Percentiles rank a stretch among this genome's conserved stretches.
phyloP scores from a whole-genome alignment of 2,888 invertebrate species.

The Lingula anatina region DNA sequence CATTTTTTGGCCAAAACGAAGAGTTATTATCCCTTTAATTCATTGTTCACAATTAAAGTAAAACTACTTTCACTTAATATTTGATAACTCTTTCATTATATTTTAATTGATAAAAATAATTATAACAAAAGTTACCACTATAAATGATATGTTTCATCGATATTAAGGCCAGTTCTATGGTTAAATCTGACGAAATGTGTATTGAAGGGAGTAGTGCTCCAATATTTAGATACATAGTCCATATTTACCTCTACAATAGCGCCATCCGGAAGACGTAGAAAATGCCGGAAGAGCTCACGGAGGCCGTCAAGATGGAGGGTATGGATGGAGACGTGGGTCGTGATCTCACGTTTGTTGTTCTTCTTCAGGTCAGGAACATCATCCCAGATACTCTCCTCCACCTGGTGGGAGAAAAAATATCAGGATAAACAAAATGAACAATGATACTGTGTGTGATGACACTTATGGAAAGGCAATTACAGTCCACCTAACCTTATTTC shows the following conservation, averaged over 20 bases:
- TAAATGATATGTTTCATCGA: too few relatives aligned
- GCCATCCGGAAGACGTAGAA: constrained; percentile 45
- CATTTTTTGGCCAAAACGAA: too few relatives aligned
- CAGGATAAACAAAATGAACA: background rate
- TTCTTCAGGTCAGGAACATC: constrained; percentile 35
- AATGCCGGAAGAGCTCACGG: constrained; percentile 44
- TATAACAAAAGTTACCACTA: too few relatives aligned
- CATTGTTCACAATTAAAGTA: too few relatives aligned
- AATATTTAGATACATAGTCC: too few relatives aligned
- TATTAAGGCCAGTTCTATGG: background rate
- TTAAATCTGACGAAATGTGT: too few relatives aligned
- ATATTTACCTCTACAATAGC: constrained; percentile 43
- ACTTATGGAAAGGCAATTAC: constrained; percentile 1
- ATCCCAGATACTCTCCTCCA: constrained; percentile 39
- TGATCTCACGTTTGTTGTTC: constrained; percentile 35
- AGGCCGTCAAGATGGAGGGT: constrained; percentile 47
- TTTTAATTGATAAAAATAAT: too few relatives aligned
- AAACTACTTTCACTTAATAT: background rate
- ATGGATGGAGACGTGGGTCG: constrained; percentile 47
- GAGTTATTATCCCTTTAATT: too few relatives aligned
- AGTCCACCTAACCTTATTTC: too few relatives aligned
- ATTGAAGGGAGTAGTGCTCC: too few relatives aligned
- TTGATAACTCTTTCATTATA: background rate
- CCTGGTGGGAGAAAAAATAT: constrained; percentile 16
- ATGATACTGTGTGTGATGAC: background rate